phyloP scores from a whole-genome alignment of 2,797 vertebrate species.

The Poecilia velifera region DNA sequence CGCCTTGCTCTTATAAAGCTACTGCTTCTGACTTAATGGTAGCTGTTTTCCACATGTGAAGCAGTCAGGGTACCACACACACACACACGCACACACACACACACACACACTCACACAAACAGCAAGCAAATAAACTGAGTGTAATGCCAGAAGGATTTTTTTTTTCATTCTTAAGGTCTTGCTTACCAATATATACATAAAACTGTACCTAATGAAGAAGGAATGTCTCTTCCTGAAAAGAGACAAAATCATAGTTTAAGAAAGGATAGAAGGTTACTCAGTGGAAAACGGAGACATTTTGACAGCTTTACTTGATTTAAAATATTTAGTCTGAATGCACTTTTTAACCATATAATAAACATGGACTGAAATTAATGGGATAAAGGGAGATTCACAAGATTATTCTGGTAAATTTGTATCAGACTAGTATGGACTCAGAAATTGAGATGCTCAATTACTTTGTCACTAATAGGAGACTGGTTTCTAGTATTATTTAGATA shows the following conservation, averaged over 20 bases:
- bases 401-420: not conserved
- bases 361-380: not conserved
- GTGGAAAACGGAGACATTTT: not conserved
- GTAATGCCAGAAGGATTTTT: conserved; percentile 28
- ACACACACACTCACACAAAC: not conserved
- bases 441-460: not conserved
- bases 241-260: not conserved
- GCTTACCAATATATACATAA: conserved; percentile 18
- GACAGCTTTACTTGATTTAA: not conserved
- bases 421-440: not conserved
- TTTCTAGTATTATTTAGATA: not conserved
- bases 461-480: not conserved
- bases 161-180: conserved; percentile 23
- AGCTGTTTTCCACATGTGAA: conserved; percentile 15
- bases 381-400: not conserved
- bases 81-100: not conserved
- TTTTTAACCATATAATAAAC: not conserved
- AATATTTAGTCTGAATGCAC: not conserved
- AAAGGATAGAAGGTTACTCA: not conserved
- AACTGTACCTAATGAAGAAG: conserved; percentile 27
- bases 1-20: conserved; percentile 24
- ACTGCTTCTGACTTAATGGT: conserved; percentile 17
- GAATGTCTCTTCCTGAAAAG: not conserved
- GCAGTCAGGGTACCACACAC: not conserved
- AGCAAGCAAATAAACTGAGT: conserved; percentile 16